Evolutionary conservation across 1,140 invertebrate species (phyloP), one percentile per base, ranked within the genome.

Genomic region (Contarinia nasturtii): DNA sequence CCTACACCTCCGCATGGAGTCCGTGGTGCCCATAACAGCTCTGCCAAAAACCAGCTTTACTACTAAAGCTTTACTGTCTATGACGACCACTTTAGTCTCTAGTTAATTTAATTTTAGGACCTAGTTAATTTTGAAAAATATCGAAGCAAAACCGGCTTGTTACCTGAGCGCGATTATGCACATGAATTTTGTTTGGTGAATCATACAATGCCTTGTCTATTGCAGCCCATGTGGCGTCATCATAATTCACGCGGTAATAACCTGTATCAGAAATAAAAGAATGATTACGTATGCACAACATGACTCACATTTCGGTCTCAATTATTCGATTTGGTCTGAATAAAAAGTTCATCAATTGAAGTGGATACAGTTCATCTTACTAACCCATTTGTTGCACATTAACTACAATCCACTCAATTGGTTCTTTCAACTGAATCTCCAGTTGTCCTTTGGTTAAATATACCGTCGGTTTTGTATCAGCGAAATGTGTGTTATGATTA

Each of bases 221-320:
- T 22, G 66, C 64, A 45, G 73, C 56, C 84, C 83, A 88, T 21
- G 72, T 75, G 8, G 55, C 54, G 1, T 67, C 59, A 49, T 85
- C 77, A 58, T 91, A 90, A 55, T 81, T 81, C 0, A 88, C 82
- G 19, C 86, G 71, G 61, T 86, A 89, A 50, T 79, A 80, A 21
- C 82, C 84, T 55, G 60, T 57, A 19, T 17, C 44, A 49, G 43
- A 47, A n/a, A 37, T 45, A 2, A 10, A 10, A 10, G 7, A 41
- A 10, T 8, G 12, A 10, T n/a, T 10, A 12, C 17, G 15, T 41
- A 10, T 18, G 15, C 7, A 41, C 12, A 41, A n/a, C 15, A 40
- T 40, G 14, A 34, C 33, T 8, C 14, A 8, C 7, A 8, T 8
- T 7, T 14, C 7, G 33, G 7, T 8, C 7, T 14, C 7, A 34